Evolutionary conservation across 2,113 vertebrate species (phyloP), one percentile per base, ranked within the genome.

Genomic region (Mixornis gularis): DNA sequence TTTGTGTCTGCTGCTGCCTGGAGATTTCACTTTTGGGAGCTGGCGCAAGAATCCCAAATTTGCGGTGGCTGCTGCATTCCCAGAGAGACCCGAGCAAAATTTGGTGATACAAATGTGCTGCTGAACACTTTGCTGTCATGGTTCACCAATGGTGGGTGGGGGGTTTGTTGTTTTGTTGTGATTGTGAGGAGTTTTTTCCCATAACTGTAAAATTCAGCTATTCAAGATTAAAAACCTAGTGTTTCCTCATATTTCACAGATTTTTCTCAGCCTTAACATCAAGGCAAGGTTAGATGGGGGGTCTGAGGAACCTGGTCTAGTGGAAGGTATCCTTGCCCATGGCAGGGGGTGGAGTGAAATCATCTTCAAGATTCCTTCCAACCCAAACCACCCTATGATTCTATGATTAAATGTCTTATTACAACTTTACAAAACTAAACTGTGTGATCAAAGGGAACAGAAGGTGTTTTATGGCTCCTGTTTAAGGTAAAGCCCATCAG

Each of bases 381-480:
- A 26, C 14, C 40, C n/a, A 53, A 68, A 53, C 9, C 40, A 26
- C 41, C 17, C n/a, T 3, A 9, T 60, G 40, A 65, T 72, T 96
- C 27, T 36, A 6, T 19, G 10, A 40, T 66, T 94, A 94, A 94
- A 87, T 79, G 92, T 71, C 79, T 92, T 80, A 91, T 95, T 93
- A 81, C 79, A 94, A 77, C 71, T 91, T 91, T 89, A 63, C 51
- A 34, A 70, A 95, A 84, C 38, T 46, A 53, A 97, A 77, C 90
- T 66, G 6, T 22, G n/a, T 22, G 58, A 91, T 85, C 87, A 89
- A 92, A 97, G 80, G 90, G 56, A 95, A 51, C 64, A 74, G 79
- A 84, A 85, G 83, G 88, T 85, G 84, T 9, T 96, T 92, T 83
- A 73, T 84, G 89, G 20, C 27, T 90, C 34, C 83, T 78, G 7